Evolutionary conservation across 2,888 invertebrate species (phyloP), one percentile per base, ranked within the genome.

Genomic region (Drosophila mulleri): DNA sequence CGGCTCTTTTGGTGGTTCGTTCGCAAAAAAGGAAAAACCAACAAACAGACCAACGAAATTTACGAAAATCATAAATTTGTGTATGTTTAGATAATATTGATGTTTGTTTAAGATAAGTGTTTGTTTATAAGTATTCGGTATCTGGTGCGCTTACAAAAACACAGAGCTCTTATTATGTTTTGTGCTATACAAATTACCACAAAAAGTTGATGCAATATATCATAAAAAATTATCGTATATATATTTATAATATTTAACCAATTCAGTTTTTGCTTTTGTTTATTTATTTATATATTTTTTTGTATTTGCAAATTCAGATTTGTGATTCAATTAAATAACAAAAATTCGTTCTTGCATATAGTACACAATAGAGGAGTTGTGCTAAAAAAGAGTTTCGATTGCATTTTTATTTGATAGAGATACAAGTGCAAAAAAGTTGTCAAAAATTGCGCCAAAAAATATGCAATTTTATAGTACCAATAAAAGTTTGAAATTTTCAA

Each of bases 361-460:
- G 71, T 80, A 83, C 89, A 90, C 83, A 90, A 75, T 90, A 90
- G 72, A 83, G 72, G 64, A 84, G 65, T 84, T 84, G 73, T 87
- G 80, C 88, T 82, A 87, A 82, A 82, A 73, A 75, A 75, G 52
- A 20, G 29, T 52, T 76, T 63, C 26, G 35, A 63, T 63, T 54
- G 65, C 64, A 54, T 71, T 66, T 56, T 62, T 50, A 26, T 62
- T 62, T 53, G 35, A 87, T 68, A 89, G 78, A 85, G 72, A 87
- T 78, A 79, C 72, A 77, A 89, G 87, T 90, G 88, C 90, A 90
- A 88, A 90, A 87, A 90, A 87, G 88, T 90, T 82, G 90, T 89
- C 85, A 84, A 86, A 87, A 90, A 90, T 91, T 91, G 90, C 90
- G 90, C 90, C 90, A 90, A 90, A 90, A 90, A 90, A 90, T 90